Percentiles rank a stretch among this genome's conserved stretches.
phyloP scores from a whole-genome alignment of 2,113 vertebrate species.

The Rhineura floridana region DNA sequence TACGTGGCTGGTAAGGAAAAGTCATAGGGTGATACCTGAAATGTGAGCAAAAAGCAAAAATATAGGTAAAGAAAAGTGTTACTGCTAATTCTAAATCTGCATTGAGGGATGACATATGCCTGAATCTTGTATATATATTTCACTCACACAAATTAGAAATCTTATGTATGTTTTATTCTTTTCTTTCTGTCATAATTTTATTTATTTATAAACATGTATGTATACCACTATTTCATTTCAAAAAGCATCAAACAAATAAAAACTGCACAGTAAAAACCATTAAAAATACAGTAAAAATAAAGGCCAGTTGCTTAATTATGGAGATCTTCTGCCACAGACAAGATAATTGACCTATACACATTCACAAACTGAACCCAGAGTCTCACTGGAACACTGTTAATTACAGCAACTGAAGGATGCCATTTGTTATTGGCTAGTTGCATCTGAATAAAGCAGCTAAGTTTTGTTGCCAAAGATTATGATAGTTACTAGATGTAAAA shows the following conservation, averaged over 20 bases:
- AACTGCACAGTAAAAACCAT: too few species aligned
- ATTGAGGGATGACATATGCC: not conserved
- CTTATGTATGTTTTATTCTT: not conserved
- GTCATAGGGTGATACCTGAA: not conserved
- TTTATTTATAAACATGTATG: too few species aligned
- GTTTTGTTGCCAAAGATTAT: not conserved
- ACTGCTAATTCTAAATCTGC: not conserved
- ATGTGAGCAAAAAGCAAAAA: not conserved
- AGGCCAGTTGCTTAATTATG: too few species aligned
- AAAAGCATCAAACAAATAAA: too few species aligned
- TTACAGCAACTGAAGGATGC: too few species aligned
- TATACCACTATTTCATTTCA: too few species aligned
- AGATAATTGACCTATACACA: not conserved
- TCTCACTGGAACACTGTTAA: not conserved
- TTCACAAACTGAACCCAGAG: not conserved
- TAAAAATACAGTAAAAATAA: too few species aligned
- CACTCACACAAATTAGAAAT: not conserved
- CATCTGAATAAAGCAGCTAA: not conserved
- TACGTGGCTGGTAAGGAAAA: conserved; percentile 92
- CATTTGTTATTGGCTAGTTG: not conserved
- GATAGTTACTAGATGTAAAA: not conserved
- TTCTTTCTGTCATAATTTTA: not conserved
- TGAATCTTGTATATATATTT: not conserved
- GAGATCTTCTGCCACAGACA: not conserved
- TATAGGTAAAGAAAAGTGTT: not conserved